Conservation (phyloP, 2,113 vertebrate genomes). For the Mixornis gularis region DNA sequence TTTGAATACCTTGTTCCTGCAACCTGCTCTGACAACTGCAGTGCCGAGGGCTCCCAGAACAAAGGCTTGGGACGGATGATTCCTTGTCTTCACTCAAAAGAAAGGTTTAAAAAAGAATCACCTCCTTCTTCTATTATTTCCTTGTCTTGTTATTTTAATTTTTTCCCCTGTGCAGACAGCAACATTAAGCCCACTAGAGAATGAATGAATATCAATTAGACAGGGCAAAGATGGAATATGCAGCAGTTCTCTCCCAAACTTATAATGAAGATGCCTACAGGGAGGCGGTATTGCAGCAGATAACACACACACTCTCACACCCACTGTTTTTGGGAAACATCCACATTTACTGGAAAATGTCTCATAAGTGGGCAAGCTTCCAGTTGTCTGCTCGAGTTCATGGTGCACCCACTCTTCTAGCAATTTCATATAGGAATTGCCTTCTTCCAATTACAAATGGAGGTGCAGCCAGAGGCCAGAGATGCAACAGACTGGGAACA, state of each 20-base stretch:
- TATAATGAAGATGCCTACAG: not conserved
- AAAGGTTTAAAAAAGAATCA: constrained; percentile 17
- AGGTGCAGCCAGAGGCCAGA: not conserved
- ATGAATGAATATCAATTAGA: constrained; percentile 20
- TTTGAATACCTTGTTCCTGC: not conserved
- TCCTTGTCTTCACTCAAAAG: not conserved
- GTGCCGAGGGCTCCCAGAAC: not conserved
- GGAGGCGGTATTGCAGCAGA: not conserved
- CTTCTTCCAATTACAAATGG: not conserved
- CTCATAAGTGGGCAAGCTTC: not conserved
- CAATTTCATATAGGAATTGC: not conserved
- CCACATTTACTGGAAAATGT: not conserved
- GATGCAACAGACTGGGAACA: not conserved
- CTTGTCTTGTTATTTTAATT: constrained; percentile 24
- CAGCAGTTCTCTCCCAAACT: not conserved
- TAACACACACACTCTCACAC: not conserved
- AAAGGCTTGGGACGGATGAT: not conserved
- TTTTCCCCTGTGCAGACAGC: not conserved
- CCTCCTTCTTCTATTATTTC: constrained; percentile 10
- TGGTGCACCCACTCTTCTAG: not conserved
- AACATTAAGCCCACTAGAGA: constrained; percentile 4
- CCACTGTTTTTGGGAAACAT: not conserved
- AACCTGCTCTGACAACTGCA: not conserved
- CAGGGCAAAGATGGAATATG: not conserved
- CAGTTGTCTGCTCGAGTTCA: not conserved